Evolutionary conservation across 2,888 invertebrate genomes (phyloP), one percentile per base, ranked within the genome.

Genomic region (Icerya purchasi): DNA sequence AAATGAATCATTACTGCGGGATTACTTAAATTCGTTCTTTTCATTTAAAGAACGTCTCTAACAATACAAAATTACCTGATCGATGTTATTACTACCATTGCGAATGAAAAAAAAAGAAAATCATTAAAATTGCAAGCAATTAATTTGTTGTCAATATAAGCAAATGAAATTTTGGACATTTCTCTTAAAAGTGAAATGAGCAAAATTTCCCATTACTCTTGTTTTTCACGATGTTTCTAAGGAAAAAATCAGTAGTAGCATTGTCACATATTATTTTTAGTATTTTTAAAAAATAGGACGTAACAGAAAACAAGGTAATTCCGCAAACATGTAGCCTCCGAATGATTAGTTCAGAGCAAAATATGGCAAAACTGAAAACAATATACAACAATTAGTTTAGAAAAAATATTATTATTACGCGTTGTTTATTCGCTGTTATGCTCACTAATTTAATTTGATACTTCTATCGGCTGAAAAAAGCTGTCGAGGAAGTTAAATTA

Each of bases 371-470:
- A 36, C 36, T 36, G 36, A 5, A 36, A 5, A 36, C 36, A 36
- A 36, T 36, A 14, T 36, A 36, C 36, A 36, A 36, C 36, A 52
- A 10, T 52, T 52, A 20, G 21, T 52, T n/a, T n/a, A 8, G 5
- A 21, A 52, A 52, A n/a, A 52, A 52, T 52, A 52, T 52, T 52
- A 8, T 20, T n/a, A 5, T 52, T 20, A 20, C 19, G 25, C 58
- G 20, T 51, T 58, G 36, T 61, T 61, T 61, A 53, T 61, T 53
- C 58, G 58, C 55, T 56, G 56, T 24, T 56, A 58, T 25, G 53
- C 56, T 3, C 55, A 58, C 58, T 53, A 58, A 19, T 50, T 61
- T 25, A 61, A 61, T 22, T 52, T 58, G n/a, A 20, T 54, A 25
- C 53, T 61, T 20, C 36, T 58, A 22, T 36, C 57, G 19, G 56